These are phyloP conservation scores for Anoura caudifer DNA, from an alignment of 2,113 vertebrate species.

Conservation along the genomic window DNA sequence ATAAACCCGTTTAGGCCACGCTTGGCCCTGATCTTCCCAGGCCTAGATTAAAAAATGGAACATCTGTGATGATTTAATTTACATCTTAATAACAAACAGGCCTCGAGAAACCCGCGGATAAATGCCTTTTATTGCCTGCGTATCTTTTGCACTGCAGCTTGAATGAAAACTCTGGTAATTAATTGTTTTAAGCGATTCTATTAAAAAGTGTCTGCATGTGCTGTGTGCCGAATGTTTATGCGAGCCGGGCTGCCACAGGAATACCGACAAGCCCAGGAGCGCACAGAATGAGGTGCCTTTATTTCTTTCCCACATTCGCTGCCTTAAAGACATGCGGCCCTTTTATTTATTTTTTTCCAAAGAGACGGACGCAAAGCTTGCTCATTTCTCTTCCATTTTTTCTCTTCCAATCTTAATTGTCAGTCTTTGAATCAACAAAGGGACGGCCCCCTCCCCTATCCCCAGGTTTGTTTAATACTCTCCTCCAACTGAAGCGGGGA, in stretches of 20 bases:
- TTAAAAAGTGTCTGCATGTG: conserved; percentile 97
- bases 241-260: conserved; percentile 66
- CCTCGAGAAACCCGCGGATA: conserved; percentile 98
- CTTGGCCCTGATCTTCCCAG: conserved; percentile 89
- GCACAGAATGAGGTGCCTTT: accelerated
- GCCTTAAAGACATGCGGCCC: background rate
- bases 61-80: conserved; percentile 99
- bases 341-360: background rate
- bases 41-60: conserved; percentile 98
- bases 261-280: conserved; percentile 28
- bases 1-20: conserved; percentile 90
- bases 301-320: accelerated
- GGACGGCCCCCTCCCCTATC: too few relatives aligned
- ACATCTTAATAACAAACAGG: conserved; percentile 99
- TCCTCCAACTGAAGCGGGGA: too few relatives aligned
- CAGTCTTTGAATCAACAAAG: background rate
- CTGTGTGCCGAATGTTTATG: conserved; percentile 89
- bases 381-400: background rate
- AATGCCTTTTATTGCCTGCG: conserved; percentile 97
- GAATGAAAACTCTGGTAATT: conserved; percentile 97
- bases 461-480: accelerated
- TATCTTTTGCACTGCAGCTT: conserved; percentile 95
- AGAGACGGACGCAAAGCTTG: background rate
- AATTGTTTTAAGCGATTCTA: conserved; percentile 99
- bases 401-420: background rate